These are phyloP conservation scores for Pollicipes pollicipes DNA, from an alignment of 1,140 invertebrate genomes.

Conservation along the genomic window DNA sequence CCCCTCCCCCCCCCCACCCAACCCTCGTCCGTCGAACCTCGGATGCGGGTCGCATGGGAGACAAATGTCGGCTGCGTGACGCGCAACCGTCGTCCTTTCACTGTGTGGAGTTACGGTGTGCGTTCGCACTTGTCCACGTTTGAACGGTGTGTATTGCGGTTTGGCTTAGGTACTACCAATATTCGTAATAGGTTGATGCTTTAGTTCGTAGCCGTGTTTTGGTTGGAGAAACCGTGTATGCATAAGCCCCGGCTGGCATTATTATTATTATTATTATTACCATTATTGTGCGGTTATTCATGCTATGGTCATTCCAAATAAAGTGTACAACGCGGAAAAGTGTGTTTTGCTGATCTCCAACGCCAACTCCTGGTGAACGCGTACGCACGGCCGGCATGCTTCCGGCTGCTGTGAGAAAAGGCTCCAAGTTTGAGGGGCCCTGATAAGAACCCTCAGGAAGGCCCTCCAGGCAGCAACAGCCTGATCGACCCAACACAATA, in stretches of 20 bases:
- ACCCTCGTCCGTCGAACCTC: no score
- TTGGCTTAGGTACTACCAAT: background rate
- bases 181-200: background rate
- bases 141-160: background rate
- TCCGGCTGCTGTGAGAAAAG: no score
- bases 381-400: no score
- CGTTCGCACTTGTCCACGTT: background rate
- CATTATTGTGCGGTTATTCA: background rate
- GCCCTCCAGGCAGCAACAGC: no score
- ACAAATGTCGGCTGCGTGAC: no score
- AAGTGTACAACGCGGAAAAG: background rate
- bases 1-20: no score
- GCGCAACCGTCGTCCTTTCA: background rate
- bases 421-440: no score
- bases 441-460: no score
- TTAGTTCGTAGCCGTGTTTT: background rate
- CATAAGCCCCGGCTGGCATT: background rate
- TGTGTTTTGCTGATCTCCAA: no score
- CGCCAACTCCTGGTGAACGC: no score
- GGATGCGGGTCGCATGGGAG: no score
- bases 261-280: background rate
- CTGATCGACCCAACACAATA: no score
- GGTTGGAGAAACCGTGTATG: background rate
- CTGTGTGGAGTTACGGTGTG: background rate
- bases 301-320: background rate